Evolutionary conservation across 2,797 vertebrate species (phyloP).

Genomic region (Eulemur coronatus): DNA sequence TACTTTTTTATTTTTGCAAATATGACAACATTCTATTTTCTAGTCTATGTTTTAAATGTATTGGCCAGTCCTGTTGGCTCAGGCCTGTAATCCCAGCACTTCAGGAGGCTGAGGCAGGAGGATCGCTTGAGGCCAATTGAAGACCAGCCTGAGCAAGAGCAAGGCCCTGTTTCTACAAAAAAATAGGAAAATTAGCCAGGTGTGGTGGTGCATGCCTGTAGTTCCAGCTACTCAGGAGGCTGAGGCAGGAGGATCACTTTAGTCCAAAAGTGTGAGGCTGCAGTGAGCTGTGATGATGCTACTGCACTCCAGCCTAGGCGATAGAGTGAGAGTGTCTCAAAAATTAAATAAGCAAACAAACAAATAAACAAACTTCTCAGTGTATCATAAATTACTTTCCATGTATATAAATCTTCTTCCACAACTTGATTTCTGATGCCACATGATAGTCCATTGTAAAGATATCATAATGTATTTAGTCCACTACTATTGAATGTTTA

Average conservation of each 20-base stretch:
- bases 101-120: neutral
- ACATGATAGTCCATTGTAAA: neutral
- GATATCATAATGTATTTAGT: conserved; percentile 11
- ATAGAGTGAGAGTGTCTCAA: neutral
- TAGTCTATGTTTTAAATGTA: neutral
- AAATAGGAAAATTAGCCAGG: neutral
- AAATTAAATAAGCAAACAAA: neutral
- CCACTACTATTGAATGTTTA: neutral
- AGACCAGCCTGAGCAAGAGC: neutral
- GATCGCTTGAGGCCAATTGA: neutral
- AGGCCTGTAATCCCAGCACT: neutral
- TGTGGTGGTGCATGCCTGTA: neutral
- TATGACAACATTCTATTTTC: neutral
- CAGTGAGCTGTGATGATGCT: neutral
- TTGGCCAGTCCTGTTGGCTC: neutral
- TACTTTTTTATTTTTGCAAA: conserved; percentile 4
- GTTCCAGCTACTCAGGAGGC: neutral
- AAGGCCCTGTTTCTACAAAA: neutral
- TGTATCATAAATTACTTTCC: neutral
- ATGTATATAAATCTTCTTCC: neutral
- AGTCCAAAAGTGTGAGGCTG: neutral
- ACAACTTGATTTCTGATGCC: conserved; percentile 28
- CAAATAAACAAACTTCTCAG: neutral
- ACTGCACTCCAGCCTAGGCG: neutral
- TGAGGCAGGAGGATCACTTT: neutral